Base-by-base conservation (phyloP, 2,797 vertebrate species). In the Taenioides sp. region DNA sequence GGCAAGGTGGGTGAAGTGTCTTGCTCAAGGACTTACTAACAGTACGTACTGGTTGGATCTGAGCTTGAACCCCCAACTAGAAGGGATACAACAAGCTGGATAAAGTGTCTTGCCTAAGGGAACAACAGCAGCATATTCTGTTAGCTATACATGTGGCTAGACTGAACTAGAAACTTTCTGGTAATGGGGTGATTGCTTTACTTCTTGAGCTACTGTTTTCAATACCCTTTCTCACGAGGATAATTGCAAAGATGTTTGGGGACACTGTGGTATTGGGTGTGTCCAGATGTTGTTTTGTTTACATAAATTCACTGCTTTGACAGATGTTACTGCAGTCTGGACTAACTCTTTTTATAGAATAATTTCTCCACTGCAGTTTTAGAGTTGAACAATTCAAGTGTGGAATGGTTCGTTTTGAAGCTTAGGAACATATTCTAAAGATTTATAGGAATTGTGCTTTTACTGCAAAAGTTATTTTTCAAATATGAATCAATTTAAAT, bases 261-360 rank as follows among this genome's bases (percentile, higher is more conserved):
- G 60, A 62, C 28, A 12, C 28, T 34, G 17, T n/a, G 3, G 20
- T 10, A 37, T 12, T 62, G 7, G 18, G 27, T 62, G 60, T 37
- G 28, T 62, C 31, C 60, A 62, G 60, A 18, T 37, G 60, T 18
- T 34, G 59, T 62, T 62, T 61, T 27, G 25, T 60, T 18, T 60
- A 4, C 54, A 57, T 57, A 23, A 54, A 57, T 23, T 14, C 34
- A 11, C 22, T 28, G 25, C 47, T 27, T 25, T n/a, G 47, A 52
- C 47, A 66, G 64, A 66, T 66, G 64, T 66, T 52, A 0, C 47
- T 31, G 64, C 47, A 66, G 64, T 50, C 25, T 50, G 64, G 64
- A 52, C 25, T 18, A 3, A 65, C 63, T 49, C 1, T n/a, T 57
- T 55, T 57, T 57, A 57, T n/a, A 57, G 1, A 9, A 54, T 12